Evolutionary conservation across 2,888 invertebrate species (phyloP), one percentile per base, ranked within the genome.

Genomic region (Pristionchus mayeri): DNA sequence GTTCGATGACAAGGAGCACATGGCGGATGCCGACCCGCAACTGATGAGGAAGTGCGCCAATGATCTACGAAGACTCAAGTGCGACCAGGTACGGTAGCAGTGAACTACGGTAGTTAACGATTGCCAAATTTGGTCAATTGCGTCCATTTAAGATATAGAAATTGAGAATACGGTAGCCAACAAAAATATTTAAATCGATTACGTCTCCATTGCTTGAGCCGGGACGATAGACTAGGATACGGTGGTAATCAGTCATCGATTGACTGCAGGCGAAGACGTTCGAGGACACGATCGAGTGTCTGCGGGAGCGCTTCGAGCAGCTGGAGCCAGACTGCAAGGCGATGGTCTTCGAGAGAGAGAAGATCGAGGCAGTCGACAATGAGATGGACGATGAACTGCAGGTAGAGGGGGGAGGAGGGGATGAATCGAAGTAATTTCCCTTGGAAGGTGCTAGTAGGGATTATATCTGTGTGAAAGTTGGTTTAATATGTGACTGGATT

Each of bases 1-100:
- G 92, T 93, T 86, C 96, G 95, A 96, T 88, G 98, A 98, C 94
- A 96, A 92, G 95, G 92, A 96, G 97, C 88, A 95, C 96, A 87
- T 93, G 92, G 89, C 87, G 30, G 92, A 92, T 60, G 92, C 94
- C 21, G 94, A 94, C 87, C 93, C 93, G n/a, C 90, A 92, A 37
- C 89, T 94, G 85, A 89, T 90, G 78, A 84, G 88, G 82, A 89
- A 91, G 79, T 93, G 93, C 71, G 83, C 86, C 9, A 83, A 40
- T 1, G 93, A 93, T 63, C 86, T 93, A 75, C 76, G 79, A 13
- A 83, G 86, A 7, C 88, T 86, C 78, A 86, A 87, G n/a, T 89
- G 90, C 82, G 86, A 90, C 44, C 48, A 86, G 13, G 86, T 85
- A 16, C n/a, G n/a, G 18, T 27, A 30, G 4, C 21, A 27, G 4